Evolutionary conservation across 2,797 vertebrate species (phyloP), one percentile per base, ranked within the genome.

Genomic region (Argyrosomus regius): DNA sequence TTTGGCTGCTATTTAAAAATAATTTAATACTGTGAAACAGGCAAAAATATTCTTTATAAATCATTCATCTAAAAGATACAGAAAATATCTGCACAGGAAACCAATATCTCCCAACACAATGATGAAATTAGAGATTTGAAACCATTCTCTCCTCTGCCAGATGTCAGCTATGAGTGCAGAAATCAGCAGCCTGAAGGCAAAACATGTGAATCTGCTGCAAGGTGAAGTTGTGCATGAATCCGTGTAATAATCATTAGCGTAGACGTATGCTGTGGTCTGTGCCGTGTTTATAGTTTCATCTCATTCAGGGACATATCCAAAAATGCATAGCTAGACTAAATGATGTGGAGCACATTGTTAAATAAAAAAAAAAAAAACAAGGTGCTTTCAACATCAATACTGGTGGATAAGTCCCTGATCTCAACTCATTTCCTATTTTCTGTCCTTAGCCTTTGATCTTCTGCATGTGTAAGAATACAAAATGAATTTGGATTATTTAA

Each of bases 181-280:
- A 84, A 92, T 87, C 83, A 81, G 58, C 76, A 63, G 54, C 67
- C 73, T 91, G 79, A 91, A 80, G 82, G 82, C 85, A 76, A 90
- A 88, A 82, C 88, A 90, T 58, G 83, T 85, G 58, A 92, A 61
- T 86, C 85, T 85, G 39, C 87, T 88, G 79, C 88, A 87, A 96
- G 95, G 94, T 95, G 93, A 92, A 72, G 63, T 63, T 75, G 24
- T 85, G 71, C 53, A 78, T 80, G 26, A 59, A 61, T 78, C 26
- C 13, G 12, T 82, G 48, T 56, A 62, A 75, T 58, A 68, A 75
- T 86, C 26, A 67, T 22, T 79, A 77, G 59, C 9, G 50, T 81
- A 85, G 58, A 67, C 53, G 5, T 78, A 72, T 83, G 75, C 39
- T 72, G 69, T 87, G 49, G 24, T 65, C n/a, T 71, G 58, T 81